Evolutionary conservation across 2,113 vertebrate genomes (phyloP).

Genomic region (Boulengeromyrus knoepffleri): DNA sequence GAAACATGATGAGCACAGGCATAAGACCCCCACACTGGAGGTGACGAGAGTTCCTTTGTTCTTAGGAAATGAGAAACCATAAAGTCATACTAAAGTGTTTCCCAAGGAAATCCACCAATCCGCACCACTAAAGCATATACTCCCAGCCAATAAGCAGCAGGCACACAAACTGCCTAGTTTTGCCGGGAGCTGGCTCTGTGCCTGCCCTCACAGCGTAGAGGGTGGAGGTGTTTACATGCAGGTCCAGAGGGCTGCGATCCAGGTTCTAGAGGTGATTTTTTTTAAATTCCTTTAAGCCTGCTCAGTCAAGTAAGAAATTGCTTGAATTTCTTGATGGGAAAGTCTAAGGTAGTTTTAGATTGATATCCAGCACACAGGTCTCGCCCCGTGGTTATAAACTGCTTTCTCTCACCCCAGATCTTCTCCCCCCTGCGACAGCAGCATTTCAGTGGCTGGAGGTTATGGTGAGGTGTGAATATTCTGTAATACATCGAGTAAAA

Average conservation of each 20-base stretch:
- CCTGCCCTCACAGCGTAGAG: not conserved
- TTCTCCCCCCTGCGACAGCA: not conserved
- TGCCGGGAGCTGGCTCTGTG: not conserved
- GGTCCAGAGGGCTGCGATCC: conserved; percentile 4
- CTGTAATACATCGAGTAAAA: not conserved
- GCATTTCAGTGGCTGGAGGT: not conserved
- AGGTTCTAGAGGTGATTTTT: not conserved
- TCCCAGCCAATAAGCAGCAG: not conserved
- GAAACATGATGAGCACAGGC: not conserved
- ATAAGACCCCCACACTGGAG: not conserved
- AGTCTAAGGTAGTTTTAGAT: not conserved
- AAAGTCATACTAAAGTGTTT: not conserved
- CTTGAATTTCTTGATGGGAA: not conserved
- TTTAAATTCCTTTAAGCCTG: not conserved
- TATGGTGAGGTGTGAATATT: not conserved
- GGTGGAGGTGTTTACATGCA: not conserved
- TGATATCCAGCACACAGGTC: not conserved
- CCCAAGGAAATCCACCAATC: not conserved
- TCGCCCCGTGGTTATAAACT: not conserved
- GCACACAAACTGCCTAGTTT: not conserved
- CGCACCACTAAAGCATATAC: not conserved
- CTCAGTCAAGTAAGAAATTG: conserved; percentile 1
- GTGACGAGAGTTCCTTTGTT: not conserved
- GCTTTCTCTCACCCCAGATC: not conserved
- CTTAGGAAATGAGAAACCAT: not conserved